Evolutionary conservation across 1,140 invertebrate species (phyloP), one percentile per base, ranked within the genome.

Genomic region (Platorchestia sp.): DNA sequence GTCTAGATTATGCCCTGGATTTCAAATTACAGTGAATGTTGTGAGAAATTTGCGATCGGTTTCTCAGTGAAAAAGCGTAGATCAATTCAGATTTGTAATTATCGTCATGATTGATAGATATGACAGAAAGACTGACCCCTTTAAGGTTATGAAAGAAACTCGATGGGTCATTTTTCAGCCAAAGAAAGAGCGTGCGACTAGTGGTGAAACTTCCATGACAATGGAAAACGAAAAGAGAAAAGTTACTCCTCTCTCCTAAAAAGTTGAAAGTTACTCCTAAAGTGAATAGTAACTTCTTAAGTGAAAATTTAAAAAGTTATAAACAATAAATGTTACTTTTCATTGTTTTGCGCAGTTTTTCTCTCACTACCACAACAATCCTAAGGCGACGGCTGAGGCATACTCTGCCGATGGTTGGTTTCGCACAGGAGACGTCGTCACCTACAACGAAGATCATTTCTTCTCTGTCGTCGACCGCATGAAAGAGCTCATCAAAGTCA

Each of bases 401-500:
- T 53, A 10, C 44, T 14, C 47, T n/a, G n/a, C 22, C 0, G 95
- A 95, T 27, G 95, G 95, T 5, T 95, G 95, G 95, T 95, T 95
- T 40, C 42, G 59, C 42, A 95, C 95, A 6, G 95, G 95, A 6
- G 95, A 95, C 95, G 95, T 95, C 3, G 95, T 51, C 47, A 42
- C 14, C 41, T 95, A 95, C 95, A 45, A 45, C 44, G 59, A 75
- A 42, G 95, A 95, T 22, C 41, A 36, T 16, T 95, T 95, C 36
- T 45, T 95, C 95, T 95, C 95, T 42, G 59, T 95, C 42, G 95
- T 95, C 44, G 95, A 95, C 95, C 47, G 95, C 47, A 14, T 95
- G 10, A 95, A 95, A 75, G 95, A 95, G 6, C 95, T 95, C 95
- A 95, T 95, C 45, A 95, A 95, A 75, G 95, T 95, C 95, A 95